Percentiles rank a stretch among this genome's conserved stretches.
Conservation (phyloP, 2,888 invertebrate genomes). For the Xestia c-nigrum region DNA sequence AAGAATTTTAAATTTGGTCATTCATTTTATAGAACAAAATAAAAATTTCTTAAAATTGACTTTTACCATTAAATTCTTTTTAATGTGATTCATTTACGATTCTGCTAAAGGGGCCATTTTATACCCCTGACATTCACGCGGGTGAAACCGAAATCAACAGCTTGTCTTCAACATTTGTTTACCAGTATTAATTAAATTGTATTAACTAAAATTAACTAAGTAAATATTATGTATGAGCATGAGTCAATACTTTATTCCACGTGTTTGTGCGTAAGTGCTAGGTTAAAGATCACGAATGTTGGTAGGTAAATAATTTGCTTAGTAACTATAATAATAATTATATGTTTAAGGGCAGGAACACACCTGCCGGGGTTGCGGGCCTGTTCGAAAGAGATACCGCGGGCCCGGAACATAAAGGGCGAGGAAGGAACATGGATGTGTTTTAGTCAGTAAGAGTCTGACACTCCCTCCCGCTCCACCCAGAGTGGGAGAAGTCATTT, state of each 20-base stretch:
- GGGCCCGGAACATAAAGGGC: too few species aligned
- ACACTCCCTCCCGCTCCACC: too few species aligned
- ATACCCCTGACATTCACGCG: not conserved
- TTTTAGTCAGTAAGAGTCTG: too few species aligned
- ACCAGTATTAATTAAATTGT: not conserved
- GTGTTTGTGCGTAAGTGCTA: constrained; percentile 1
- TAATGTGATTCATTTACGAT: too few species aligned
- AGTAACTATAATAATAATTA: constrained; percentile 5
- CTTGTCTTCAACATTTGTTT: not conserved
- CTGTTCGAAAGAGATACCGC: too few species aligned
- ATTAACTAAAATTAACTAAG: not conserved
- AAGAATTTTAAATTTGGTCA: too few species aligned
- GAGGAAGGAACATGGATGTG: too few species aligned
- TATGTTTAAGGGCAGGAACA: constrained; percentile 11
- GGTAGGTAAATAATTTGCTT: constrained; percentile 20
- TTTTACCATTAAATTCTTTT: not conserved
- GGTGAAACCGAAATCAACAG: accelerated
- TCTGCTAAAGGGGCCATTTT: too few species aligned
- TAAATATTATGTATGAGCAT: not conserved
- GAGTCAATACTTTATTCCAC: constrained; percentile 20
- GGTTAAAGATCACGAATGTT: constrained; percentile 34
- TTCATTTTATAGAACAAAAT: too few species aligned
- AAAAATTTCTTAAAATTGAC: too few species aligned
- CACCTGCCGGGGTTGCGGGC: too few species aligned
- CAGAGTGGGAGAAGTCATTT: too few species aligned